phyloP scores from a whole-genome alignment of 2,797 vertebrate genomes.

The Pithecia hirsuta region DNA sequence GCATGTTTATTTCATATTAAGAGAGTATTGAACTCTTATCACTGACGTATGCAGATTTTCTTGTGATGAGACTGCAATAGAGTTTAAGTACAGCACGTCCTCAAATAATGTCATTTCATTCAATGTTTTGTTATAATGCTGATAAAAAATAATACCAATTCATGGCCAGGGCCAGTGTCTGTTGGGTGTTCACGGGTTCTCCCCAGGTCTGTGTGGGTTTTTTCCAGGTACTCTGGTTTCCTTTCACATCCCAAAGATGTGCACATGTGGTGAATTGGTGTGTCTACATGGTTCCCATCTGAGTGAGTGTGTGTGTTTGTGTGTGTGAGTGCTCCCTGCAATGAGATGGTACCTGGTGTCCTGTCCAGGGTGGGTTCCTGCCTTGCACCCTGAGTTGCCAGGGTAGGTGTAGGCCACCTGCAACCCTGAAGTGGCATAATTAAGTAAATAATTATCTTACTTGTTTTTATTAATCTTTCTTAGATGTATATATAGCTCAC shows the following conservation, averaged over 20 bases:
- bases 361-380: neutral
- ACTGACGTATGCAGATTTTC: slow-evolving; percentile 27
- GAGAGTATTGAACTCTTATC: neutral
- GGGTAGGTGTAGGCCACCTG: no score
- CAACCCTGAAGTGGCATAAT: neutral
- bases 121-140: neutral
- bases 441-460: neutral
- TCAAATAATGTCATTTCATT: neutral
- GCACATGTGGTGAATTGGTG: neutral
- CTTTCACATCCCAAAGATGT: neutral
- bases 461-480: neutral
- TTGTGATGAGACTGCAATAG: neutral
- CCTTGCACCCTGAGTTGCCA: neutral
- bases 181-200: neutral
- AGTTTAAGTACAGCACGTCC: neutral
- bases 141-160: neutral
- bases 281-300: neutral
- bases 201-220: neutral
- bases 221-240: neutral
- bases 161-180: neutral
- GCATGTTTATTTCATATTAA: slow-evolving; percentile 35
- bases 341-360: neutral
- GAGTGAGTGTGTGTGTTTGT: neutral
- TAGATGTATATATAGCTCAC: neutral
- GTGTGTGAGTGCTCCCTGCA: neutral